These are phyloP conservation scores for Euphydryas editha DNA, from an alignment of 2,888 invertebrate species.

Conservation along the genomic window DNA sequence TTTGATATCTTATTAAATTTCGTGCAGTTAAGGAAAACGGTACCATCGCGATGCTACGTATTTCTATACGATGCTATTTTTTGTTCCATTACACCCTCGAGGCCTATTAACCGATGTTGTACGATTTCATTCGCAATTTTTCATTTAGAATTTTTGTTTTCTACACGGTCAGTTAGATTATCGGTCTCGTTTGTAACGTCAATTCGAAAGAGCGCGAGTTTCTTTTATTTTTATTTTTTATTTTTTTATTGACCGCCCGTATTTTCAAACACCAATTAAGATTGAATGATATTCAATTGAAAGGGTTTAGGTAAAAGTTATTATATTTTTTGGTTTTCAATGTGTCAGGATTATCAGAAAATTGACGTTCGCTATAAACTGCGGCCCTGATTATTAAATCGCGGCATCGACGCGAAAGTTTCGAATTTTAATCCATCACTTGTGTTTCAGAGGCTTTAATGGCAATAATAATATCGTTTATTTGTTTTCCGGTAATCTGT, in stretches of 20 bases:
- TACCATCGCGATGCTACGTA: slow-evolving; percentile 24
- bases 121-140: slow-evolving; percentile 45
- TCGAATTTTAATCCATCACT: slow-evolving; percentile 8
- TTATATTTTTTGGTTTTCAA: slow-evolving; percentile 17
- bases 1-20: slow-evolving; percentile 21
- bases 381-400: slow-evolving; percentile 4
- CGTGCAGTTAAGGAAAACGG: slow-evolving; percentile 25
- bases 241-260: not conserved
- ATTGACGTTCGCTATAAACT: not conserved
- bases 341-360: not conserved
- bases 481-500: slow-evolving; percentile 6
- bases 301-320: slow-evolving; percentile 13
- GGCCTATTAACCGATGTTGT: slow-evolving; percentile 46
- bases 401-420: not conserved
- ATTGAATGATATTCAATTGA: slow-evolving; percentile 2
- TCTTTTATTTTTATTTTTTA: no score
- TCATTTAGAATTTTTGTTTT: slow-evolving; percentile 43
- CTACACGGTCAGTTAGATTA: slow-evolving; percentile 24
- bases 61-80: slow-evolving; percentile 29
- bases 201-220: slow-evolving; percentile 13
- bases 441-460: not conserved
- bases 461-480: slow-evolving; percentile 1
- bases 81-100: slow-evolving; percentile 41
- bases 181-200: slow-evolving; percentile 21
- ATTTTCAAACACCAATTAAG: slow-evolving; percentile 1